Evolutionary conservation across 2,888 invertebrate genomes (phyloP).

Genomic region (Dasypolia templi): DNA sequence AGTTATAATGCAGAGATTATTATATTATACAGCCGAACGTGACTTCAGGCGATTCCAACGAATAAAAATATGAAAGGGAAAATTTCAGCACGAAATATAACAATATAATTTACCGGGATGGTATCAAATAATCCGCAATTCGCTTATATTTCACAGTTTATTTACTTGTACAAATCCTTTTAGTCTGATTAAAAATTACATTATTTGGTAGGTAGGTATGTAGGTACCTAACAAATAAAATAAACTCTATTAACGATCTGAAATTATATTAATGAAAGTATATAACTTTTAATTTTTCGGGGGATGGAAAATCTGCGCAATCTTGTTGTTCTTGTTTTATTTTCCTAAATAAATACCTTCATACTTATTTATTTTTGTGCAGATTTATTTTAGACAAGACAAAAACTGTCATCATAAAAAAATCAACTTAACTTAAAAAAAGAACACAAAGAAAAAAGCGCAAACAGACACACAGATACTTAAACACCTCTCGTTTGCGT

Average conservation of each 20-base stretch:
- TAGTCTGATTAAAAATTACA: neutral
- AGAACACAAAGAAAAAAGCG: too few species aligned
- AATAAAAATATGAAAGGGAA: constrained; percentile 31
- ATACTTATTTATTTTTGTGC: too few species aligned
- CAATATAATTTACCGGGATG: constrained; percentile 28
- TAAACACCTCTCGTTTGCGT: too few species aligned
- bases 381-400: too few species aligned
- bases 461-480: too few species aligned
- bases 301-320: too few species aligned
- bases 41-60: constrained; percentile 35
- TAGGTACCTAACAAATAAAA: neutral
- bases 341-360: too few species aligned
- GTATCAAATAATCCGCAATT: constrained; percentile 19
- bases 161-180: neutral
- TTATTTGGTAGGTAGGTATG: neutral
- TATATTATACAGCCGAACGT: constrained; percentile 29
- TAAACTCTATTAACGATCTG: neutral
- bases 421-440: too few species aligned
- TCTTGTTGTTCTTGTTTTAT: too few species aligned
- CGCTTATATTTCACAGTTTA: constrained; percentile 3
- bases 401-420: too few species aligned
- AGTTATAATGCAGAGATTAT: constrained; percentile 16
- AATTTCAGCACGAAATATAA: constrained; percentile 19
- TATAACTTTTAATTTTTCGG: neutral
- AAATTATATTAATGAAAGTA: neutral